phyloP scores from a whole-genome alignment of 2,797 vertebrate genomes.

The Gallinago nigripennis region DNA sequence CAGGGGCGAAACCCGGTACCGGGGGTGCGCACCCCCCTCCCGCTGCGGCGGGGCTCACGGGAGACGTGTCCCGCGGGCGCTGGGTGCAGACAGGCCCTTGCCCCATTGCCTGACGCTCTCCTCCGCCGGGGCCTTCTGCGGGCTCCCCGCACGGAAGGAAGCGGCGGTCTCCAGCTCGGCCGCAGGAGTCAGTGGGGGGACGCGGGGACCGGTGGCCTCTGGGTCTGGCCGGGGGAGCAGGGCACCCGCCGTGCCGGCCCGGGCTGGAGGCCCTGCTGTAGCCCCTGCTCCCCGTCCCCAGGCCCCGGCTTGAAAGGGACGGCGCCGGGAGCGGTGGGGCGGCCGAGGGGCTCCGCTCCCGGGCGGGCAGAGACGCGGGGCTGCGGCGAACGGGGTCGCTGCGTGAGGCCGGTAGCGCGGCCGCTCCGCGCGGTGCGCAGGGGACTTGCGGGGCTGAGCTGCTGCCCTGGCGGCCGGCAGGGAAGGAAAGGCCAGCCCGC shows the following conservation, averaged over 20 bases:
- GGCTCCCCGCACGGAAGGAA: not conserved
- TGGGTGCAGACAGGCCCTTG: not conserved
- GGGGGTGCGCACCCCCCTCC: not conserved
- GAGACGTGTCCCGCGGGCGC: not conserved
- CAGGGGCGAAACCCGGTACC: rapidly evolving
- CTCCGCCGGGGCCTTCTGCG: not conserved
- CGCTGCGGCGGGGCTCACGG: not conserved
- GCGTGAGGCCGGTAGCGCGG: too few species aligned
- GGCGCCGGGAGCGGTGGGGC: rapidly evolving
- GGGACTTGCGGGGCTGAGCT: not conserved
- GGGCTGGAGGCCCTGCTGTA: too few species aligned
- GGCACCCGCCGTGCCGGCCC: too few species aligned
- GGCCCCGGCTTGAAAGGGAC: not conserved
- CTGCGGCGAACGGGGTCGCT: not conserved
- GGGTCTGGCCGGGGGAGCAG: not conserved
- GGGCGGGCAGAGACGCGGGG: too few species aligned
- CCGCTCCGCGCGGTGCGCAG: not conserved
- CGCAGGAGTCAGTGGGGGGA: not conserved
- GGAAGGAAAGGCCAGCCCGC: not conserved
- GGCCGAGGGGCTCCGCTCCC: not conserved
- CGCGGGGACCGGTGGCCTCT: rapidly evolving
- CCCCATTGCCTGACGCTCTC: not conserved
- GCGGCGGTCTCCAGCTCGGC: not conserved
- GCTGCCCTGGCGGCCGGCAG: not conserved
- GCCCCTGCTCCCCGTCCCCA: not conserved